These are phyloP conservation scores for Watsonalla cultraria DNA, from an alignment of 2,888 invertebrate species.

Conservation along the genomic window DNA sequence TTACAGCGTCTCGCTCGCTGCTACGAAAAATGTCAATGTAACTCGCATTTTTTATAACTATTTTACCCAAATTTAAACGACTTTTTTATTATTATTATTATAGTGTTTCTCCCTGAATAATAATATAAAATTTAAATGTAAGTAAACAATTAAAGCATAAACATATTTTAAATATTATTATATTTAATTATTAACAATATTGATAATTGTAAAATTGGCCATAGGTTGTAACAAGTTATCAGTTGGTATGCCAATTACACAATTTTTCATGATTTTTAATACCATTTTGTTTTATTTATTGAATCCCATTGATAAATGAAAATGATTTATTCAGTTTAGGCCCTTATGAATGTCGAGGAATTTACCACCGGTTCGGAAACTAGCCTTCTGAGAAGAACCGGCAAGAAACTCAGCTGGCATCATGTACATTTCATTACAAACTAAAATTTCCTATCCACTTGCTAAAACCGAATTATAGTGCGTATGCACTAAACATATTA, in stretches of 20 bases:
- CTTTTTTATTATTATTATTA: constrained; percentile 60
- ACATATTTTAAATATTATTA: constrained; percentile 79
- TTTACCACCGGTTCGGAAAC: too few relatives aligned
- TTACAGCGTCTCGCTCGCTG: constrained; percentile 30
- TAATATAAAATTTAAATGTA: constrained; percentile 77
- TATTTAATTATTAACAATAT: constrained; percentile 78
- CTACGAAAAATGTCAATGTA: constrained; percentile 38
- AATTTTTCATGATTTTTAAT: constrained; percentile 78
- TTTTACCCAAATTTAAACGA: constrained; percentile 64
- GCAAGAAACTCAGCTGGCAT: too few relatives aligned
- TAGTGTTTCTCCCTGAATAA: constrained; percentile 62
- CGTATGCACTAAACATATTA: not conserved
- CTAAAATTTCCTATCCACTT: too few relatives aligned
- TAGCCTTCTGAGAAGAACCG: too few relatives aligned
- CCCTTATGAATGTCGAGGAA: too few relatives aligned
- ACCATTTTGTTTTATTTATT: constrained; percentile 55
- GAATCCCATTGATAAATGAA: not conserved
- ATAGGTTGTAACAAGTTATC: constrained; percentile 78
- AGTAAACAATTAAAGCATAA: constrained; percentile 77
- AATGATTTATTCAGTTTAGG: too few relatives aligned
- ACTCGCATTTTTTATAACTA: constrained; percentile 60
- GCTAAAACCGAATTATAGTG: too few relatives aligned
- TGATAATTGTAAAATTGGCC: constrained; percentile 78
- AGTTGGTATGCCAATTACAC: constrained; percentile 78
- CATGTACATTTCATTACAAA: too few relatives aligned